These are phyloP conservation scores for Hydractinia echinata DNA, from an alignment of 30 jellyfish, hydroid and myxozoan genomes.

Conservation along the genomic window DNA sequence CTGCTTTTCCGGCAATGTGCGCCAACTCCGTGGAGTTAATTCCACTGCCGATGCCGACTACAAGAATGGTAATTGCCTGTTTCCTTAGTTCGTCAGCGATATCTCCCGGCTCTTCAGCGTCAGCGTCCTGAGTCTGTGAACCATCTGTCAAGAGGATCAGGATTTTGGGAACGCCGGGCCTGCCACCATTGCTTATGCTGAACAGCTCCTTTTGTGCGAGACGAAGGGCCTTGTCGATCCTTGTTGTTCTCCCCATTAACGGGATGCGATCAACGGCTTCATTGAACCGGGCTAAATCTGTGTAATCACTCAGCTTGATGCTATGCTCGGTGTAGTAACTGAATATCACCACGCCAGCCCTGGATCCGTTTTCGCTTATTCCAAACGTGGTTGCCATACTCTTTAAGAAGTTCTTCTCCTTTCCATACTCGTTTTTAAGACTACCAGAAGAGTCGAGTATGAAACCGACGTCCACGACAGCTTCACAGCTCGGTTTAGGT, in stretches of 20 bases:
- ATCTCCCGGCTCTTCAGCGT: constrained; percentile 70
- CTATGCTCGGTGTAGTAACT: constrained; percentile 73
- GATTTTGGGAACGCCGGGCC: constrained; percentile 49
- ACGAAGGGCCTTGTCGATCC: constrained; percentile 76
- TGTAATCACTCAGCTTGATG: constrained; percentile 42
- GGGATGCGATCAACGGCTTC: constrained; percentile 72
- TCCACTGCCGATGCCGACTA: constrained; percentile 68
- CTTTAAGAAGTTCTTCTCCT: constrained; percentile 79
- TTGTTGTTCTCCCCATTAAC: constrained; percentile 65
- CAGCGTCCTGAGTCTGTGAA: constrained; percentile 67
- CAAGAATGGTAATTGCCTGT: constrained; percentile 44
- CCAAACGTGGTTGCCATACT: constrained; percentile 51
- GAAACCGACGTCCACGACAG: constrained; percentile 67
- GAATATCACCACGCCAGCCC: constrained; percentile 79
- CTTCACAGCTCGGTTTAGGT: constrained; percentile 47
- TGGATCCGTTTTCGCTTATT: constrained; percentile 51
- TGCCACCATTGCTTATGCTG: constrained; percentile 44
- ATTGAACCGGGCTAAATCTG: constrained; percentile 32
- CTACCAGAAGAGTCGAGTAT: constrained; percentile 84
- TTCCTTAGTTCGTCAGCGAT: constrained; percentile 61
- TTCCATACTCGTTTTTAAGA: constrained; percentile 47
- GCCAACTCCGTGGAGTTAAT: constrained; percentile 56
- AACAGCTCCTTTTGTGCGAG: constrained; percentile 54
- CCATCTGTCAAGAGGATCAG: constrained; percentile 80
- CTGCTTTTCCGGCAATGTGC: constrained; percentile 52